Evolutionary conservation across 1,140 invertebrate genomes (phyloP).

Genomic region (Calliphora vicina): DNA sequence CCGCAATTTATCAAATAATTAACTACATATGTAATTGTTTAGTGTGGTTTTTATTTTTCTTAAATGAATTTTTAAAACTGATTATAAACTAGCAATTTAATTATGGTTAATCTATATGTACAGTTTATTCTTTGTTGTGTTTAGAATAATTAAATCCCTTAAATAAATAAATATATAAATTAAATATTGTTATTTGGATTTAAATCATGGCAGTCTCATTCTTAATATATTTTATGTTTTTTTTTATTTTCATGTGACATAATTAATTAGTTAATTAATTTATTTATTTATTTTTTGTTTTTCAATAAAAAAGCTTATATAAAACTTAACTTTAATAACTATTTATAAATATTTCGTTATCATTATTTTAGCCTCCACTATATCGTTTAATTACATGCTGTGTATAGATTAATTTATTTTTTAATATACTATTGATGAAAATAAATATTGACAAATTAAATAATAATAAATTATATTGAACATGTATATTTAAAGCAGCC

Average conservation of each 20-base stretch:
- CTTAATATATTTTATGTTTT: background rate
- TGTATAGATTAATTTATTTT: background rate
- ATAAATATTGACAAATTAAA: background rate
- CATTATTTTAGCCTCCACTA: slow-evolving; percentile 24
- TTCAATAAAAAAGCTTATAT: slow-evolving; percentile 8
- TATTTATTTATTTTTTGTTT: background rate
- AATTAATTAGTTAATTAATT: background rate
- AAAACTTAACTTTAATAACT: background rate
- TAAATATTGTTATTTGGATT: background rate
- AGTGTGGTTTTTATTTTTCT: too few relatives aligned
- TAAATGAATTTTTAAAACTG: too few relatives aligned
- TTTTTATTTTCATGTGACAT: background rate
- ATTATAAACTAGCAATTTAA: background rate
- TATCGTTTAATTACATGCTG: background rate
- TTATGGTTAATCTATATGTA: background rate
- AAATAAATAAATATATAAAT: background rate
- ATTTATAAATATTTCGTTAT: background rate
- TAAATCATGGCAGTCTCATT: slow-evolving; percentile 25
- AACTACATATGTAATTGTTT: too few relatives aligned
- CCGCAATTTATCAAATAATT: too few relatives aligned
- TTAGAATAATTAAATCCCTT: background rate
- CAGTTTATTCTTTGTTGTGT: background rate
- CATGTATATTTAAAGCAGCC: slow-evolving; percentile 24
- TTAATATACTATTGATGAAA: background rate
- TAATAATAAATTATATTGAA: background rate